These are phyloP conservation scores for Elegia similella DNA, from an alignment of 2,888 invertebrate genomes.

Conservation along the genomic window DNA sequence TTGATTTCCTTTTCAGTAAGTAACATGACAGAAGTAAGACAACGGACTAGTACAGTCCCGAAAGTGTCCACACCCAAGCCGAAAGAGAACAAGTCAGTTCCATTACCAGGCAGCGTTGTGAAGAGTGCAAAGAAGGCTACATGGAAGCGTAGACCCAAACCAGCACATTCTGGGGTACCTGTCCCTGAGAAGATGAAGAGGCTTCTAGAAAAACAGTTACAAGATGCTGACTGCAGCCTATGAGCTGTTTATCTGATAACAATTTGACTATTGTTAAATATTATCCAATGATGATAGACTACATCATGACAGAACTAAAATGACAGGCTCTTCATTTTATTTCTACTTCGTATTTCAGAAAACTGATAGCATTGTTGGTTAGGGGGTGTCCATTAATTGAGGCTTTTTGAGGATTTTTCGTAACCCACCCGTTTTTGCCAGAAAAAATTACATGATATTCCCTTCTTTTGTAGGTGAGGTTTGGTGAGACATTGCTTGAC, in stretches of 20 bases:
- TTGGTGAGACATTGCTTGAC: too few relatives aligned
- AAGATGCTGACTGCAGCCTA: slow-evolving; percentile 41
- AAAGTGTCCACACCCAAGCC: slow-evolving; percentile 53
- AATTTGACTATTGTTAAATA: not conserved
- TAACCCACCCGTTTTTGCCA: too few relatives aligned
- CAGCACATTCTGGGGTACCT: slow-evolving; percentile 71
- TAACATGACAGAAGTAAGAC: slow-evolving; percentile 35
- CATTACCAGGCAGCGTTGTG: slow-evolving; percentile 44
- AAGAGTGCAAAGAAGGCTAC: slow-evolving; percentile 56
- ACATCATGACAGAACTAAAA: too few relatives aligned
- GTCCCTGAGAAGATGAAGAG: slow-evolving; percentile 68
- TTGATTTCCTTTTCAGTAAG: slow-evolving; percentile 40
- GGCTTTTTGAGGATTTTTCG: too few relatives aligned
- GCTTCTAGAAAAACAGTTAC: slow-evolving; percentile 46
- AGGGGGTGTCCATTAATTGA: too few relatives aligned
- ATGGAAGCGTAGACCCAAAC: slow-evolving; percentile 59
- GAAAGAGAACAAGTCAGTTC: slow-evolving; percentile 49
- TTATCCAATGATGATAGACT: too few relatives aligned
- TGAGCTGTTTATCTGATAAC: slow-evolving; percentile 22
- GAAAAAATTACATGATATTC: too few relatives aligned
- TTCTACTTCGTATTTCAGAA: too few relatives aligned
- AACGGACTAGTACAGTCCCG: slow-evolving; percentile 49
- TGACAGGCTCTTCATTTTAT: too few relatives aligned
- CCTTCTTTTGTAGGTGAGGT: too few relatives aligned
- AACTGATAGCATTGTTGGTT: too few relatives aligned